Evolutionary conservation across 35 echinoderm and acorn worm genomes (phyloP).

Genomic region (Ophiothrix spiculata): DNA sequence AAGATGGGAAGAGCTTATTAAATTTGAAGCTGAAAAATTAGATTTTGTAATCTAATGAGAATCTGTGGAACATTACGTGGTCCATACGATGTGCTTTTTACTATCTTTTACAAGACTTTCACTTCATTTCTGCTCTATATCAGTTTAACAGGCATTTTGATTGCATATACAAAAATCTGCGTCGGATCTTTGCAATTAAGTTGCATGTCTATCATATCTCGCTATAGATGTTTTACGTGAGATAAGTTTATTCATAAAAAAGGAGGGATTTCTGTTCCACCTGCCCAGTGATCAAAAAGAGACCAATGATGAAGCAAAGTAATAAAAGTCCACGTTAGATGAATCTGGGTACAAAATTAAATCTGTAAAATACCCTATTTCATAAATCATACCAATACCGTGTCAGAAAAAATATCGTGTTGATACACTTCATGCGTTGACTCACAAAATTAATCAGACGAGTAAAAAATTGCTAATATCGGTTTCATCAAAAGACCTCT

Average conservation of each 20-base stretch:
- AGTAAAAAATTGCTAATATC: no score
- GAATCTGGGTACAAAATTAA: not conserved
- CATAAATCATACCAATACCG: not conserved
- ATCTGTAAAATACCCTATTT: not conserved
- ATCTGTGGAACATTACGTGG: conserved; percentile 28
- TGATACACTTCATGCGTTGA: no score
- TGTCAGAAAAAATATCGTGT: not conserved
- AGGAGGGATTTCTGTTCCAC: not conserved
- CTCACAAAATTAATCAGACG: no score
- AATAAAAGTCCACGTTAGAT: no score
- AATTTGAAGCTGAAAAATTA: conserved; percentile 52
- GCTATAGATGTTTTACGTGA: conserved; percentile 27
- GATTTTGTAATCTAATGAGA: conserved; percentile 45
- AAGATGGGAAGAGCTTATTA: conserved; percentile 35
- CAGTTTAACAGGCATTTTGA: conserved; percentile 37
- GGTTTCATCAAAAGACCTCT: not conserved
- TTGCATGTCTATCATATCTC: conserved; percentile 40
- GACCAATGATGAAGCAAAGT: no score
- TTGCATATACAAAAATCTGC: conserved; percentile 39
- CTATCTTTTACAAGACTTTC: not conserved
- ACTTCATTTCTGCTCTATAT: not conserved
- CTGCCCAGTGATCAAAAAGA: not conserved
- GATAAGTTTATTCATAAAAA: conserved; percentile 17
- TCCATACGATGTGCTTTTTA: not conserved
- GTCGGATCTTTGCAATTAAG: conserved; percentile 37